phyloP scores from a whole-genome alignment of 1,140 invertebrate species.

The Campoletis sonorensis region DNA sequence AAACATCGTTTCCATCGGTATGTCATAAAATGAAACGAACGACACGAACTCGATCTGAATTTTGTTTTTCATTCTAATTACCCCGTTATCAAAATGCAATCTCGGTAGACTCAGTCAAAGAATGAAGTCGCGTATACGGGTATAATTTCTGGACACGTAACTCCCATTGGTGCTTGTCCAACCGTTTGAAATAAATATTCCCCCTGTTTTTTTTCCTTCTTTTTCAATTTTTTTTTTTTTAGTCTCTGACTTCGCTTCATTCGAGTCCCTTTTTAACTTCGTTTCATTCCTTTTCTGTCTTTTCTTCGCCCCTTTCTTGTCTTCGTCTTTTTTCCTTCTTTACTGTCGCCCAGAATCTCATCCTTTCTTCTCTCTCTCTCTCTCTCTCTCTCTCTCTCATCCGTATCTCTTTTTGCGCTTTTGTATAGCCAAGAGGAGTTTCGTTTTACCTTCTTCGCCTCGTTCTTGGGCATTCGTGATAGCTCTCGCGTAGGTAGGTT shows the following conservation, averaged over 20 bases:
- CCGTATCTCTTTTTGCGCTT: constrained; percentile 51
- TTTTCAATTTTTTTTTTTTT: no score
- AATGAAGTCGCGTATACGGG: no score
- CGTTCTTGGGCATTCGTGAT: constrained; percentile 43
- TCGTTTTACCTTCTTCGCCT: constrained; percentile 31
- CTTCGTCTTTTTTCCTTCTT: background rate
- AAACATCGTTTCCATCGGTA: no score
- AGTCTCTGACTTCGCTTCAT: constrained; percentile 44
- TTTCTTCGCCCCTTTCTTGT: constrained; percentile 27
- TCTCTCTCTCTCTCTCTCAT: constrained; percentile 36
- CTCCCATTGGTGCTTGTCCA: no score
- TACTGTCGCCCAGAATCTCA: constrained; percentile 40
- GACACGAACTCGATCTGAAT: no score
- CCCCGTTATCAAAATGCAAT: no score
- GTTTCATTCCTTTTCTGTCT: constrained; percentile 52
- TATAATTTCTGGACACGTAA: no score
- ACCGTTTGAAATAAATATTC: no score
- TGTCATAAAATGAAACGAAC: no score
- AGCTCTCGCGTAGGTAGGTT: constrained; percentile 65
- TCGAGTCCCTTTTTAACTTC: background rate
- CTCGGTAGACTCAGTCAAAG: no score
- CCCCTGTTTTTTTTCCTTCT: no score
- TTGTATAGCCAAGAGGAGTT: constrained; percentile 46
- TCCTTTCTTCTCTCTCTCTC: constrained; percentile 32
- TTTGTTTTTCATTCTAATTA: no score